These are phyloP conservation scores for Serilophus lunatus DNA, from an alignment of 2,113 vertebrate species.

Conservation along the genomic window DNA sequence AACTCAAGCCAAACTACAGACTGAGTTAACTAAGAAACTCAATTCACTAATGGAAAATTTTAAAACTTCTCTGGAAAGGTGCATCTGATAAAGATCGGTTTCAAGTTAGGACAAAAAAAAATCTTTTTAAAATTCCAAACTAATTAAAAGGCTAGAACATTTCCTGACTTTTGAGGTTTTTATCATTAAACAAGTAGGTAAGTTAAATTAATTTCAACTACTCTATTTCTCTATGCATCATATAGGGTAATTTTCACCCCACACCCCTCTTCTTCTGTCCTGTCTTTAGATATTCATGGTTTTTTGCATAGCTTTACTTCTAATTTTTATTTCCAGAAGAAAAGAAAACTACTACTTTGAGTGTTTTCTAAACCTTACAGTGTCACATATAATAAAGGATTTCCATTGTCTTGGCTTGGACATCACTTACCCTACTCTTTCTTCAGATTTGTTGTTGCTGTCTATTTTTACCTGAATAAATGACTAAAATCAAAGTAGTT, in stretches of 20 bases:
- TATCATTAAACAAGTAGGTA: not conserved
- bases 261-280: accelerated
- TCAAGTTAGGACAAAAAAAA: not conserved
- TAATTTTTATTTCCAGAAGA: not conserved
- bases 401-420: not conserved
- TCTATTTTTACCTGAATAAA: not conserved
- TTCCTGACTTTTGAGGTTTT: not conserved
- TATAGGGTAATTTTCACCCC: not conserved
- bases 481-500: not conserved
- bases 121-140: not conserved
- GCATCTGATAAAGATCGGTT: not conserved
- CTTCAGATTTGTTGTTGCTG: not conserved
- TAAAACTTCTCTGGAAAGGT: not conserved
- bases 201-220: not conserved
- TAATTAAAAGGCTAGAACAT: not conserved
- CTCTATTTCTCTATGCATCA: not conserved
- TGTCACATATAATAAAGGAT: not conserved
- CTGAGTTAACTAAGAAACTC: not conserved
- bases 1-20: not conserved
- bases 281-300: not conserved
- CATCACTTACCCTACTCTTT: not conserved
- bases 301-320: not conserved
- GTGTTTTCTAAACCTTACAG: not conserved
- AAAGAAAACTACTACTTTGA: not conserved
- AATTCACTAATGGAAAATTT: not conserved